Evolutionary conservation across 2,797 vertebrate species (phyloP).

Genomic region (Salmo trutta): DNA sequence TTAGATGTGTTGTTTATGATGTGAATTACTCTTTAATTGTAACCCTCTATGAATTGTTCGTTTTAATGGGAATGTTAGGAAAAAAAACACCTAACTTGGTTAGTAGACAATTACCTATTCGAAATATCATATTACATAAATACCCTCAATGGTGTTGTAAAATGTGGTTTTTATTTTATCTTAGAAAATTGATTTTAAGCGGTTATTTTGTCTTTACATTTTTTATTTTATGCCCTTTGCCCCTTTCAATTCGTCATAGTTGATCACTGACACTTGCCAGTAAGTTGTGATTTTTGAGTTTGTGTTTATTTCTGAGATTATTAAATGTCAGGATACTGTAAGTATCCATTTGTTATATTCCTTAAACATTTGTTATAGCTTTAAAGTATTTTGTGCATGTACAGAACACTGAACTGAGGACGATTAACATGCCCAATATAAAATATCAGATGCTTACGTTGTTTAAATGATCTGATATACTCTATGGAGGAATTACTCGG

Average conservation of each 20-base stretch:
- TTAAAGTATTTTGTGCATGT: neutral
- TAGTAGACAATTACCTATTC: neutral
- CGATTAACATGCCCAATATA: neutral
- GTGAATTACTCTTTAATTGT: neutral
- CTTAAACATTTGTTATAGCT: neutral
- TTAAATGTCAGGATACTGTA: neutral
- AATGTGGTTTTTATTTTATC: neutral
- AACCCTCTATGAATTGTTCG: neutral
- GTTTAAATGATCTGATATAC: neutral
- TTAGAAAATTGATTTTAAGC: neutral
- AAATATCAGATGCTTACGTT: neutral
- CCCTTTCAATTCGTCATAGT: neutral
- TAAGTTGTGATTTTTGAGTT: neutral
- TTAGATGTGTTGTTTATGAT: neutral
- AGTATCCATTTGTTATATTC: slow-evolving; percentile 1
- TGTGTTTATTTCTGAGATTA: neutral
- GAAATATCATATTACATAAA: neutral
- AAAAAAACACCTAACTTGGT: no score
- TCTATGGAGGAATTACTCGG: neutral
- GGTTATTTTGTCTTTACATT: neutral
- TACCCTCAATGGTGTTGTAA: neutral
- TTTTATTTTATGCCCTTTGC: neutral
- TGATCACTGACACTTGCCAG: neutral
- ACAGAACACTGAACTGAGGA: slow-evolving; percentile 1
- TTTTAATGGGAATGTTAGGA: neutral